These are phyloP conservation scores for Mythimna lalbum DNA, from an alignment of 2,888 invertebrate genomes.

Conservation along the genomic window DNA sequence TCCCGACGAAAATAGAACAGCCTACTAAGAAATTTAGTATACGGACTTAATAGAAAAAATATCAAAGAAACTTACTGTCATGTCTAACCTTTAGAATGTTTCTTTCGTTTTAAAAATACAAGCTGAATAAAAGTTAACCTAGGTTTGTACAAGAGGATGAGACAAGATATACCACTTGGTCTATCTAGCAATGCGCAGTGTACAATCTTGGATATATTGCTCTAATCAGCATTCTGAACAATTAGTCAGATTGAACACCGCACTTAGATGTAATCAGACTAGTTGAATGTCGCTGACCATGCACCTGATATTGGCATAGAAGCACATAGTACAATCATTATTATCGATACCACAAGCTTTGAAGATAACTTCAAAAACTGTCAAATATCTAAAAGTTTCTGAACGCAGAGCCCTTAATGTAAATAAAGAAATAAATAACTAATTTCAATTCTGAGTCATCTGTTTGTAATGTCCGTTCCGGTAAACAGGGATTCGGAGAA, in stretches of 20 bases:
- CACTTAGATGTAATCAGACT: conserved; percentile 37
- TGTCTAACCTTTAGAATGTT: conserved; percentile 1
- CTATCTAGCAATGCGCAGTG: not conserved
- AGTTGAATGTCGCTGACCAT: conserved; percentile 11
- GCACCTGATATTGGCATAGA: conserved; percentile 8
- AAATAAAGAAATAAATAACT: conserved; percentile 24
- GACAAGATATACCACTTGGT: not conserved
- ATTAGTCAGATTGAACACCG: conserved; percentile 13
- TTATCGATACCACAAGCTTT: not conserved
- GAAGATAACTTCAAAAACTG: not conserved
- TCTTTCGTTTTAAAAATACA: not conserved
- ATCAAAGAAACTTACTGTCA: conserved; percentile 29
- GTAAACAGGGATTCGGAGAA: conserved; percentile 46
- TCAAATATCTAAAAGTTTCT: not conserved
- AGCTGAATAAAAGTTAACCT: not conserved
- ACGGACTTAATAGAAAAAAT: conserved; percentile 44
- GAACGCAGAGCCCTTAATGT: not conserved
- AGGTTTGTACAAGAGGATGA: not conserved
- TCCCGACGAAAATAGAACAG: conserved; percentile 56
- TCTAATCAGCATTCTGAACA: conserved; percentile 29
- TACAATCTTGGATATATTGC: not conserved
- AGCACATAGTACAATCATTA: not conserved
- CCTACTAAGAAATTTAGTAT: conserved; percentile 41
- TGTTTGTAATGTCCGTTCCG: conserved; percentile 27
- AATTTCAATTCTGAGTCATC: conserved; percentile 42